Base-by-base conservation (phyloP, 2,797 vertebrate genomes). In the Mus spretus region DNA sequence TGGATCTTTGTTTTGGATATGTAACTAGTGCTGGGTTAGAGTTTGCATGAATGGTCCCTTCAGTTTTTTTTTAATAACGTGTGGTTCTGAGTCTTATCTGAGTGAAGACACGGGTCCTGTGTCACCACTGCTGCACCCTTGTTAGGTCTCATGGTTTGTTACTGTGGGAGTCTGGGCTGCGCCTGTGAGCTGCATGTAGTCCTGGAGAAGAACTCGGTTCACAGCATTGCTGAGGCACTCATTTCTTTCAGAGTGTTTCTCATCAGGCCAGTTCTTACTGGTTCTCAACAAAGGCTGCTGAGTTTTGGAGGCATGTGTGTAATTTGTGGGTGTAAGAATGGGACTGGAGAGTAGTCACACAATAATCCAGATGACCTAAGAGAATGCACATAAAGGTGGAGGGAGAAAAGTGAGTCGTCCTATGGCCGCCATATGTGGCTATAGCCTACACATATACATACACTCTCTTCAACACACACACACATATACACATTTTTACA, bases 1-100 rank as follows among this genome's bases (percentile, higher is more conserved):
- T 84, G 70, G 59, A 81, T 81, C 53, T 67, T 31, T 92, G 40
- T 40, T 85, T 90, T 70, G 72, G 78, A 93, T 92, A 50, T 65
- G 19, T 10, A n/a, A 57, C 74, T 80, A 53, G 28, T 79, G 31
- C 84, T 63, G 14, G 70, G 44, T 67, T 94, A 90, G 47, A 17
- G 53, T 37, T 6, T 1, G 34, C 79, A 26, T 8, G 34, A 59
- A 14, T 12, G 3, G 50, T 12, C 17, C n/a, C 80, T 87, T 79
- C 37, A 65, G 50, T 55, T 40, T n/a, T 40, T n/a, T 24, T 22
- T 59, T 57, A 26, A 7, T 81, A 57, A 37, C 6, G 12, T 24
- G 53, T 81, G 20, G 55, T 34, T 92, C 40, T 89, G 65, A 88
- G 26, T 96, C 65, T 61, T 88, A 65, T 63, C 65, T 92, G 53